phyloP scores from a whole-genome alignment of 2,888 invertebrate genomes.

The Pyralis farinalis region DNA sequence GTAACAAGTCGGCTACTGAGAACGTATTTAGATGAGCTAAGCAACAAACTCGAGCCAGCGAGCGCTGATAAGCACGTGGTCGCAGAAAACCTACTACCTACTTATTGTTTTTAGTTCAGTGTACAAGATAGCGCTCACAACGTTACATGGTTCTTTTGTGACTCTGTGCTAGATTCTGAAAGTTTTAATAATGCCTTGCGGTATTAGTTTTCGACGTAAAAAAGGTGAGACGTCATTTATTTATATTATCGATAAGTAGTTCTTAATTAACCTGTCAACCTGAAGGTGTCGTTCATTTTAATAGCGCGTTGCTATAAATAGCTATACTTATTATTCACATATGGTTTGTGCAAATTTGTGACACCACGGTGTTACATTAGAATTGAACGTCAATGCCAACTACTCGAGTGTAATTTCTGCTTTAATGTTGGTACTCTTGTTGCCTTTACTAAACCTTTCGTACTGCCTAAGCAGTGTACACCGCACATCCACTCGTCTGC shows the following conservation, averaged over 20 bases:
- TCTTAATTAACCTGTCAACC: not conserved
- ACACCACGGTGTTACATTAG: no score
- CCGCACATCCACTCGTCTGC: no score
- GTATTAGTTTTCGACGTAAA: conserved; percentile 48
- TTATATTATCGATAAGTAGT: conserved; percentile 7
- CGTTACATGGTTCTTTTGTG: conserved; percentile 51
- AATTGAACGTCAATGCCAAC: no score
- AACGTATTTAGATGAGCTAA: conserved; percentile 3
- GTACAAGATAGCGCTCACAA: conserved; percentile 54
- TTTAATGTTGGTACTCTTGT: no score
- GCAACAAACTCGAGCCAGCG: conserved; percentile 20
- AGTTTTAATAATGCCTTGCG: conserved; percentile 46
- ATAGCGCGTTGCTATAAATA: no score
- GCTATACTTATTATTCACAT: no score
- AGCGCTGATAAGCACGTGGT: conserved; percentile 65
- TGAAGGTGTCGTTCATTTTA: no score
- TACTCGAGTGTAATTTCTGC: no score
- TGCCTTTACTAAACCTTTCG: no score
- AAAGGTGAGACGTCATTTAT: conserved; percentile 36
- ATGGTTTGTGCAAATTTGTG: no score
- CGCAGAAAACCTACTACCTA: conserved; percentile 31
- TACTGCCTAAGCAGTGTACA: no score
- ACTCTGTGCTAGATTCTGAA: conserved; percentile 24
- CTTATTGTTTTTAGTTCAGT: conserved; percentile 65
- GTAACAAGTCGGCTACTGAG: not conserved